Evolutionary conservation across 2,888 invertebrate genomes (phyloP), one percentile per base, ranked within the genome.

Genomic region (Drosophila ochracea): DNA sequence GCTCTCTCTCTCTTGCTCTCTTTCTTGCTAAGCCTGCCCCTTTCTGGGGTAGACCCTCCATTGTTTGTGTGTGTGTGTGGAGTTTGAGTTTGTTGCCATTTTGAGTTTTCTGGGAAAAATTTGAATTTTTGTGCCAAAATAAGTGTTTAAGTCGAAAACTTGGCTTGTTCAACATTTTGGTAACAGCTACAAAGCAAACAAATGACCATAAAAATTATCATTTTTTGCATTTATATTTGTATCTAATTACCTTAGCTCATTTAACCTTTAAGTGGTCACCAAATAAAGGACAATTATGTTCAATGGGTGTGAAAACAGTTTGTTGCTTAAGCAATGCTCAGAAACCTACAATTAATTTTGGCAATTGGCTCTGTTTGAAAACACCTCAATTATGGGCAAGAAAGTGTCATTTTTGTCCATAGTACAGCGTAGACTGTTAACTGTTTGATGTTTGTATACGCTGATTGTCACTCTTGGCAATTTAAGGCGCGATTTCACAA

Each of bases 401-500:
- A n/a, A 31, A 5, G 9, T 9, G n/a, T 1, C 4, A 0, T 5
- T 58, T 21, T 21, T 13, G n/a, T n/a, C 57, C 41, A 58, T 31
- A 31, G 57, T 58, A 6, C 41, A 55, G 39, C 11, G 55, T 13
- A 31, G 35, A 11, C 65, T 68, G 65, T 61, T 58, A 63, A 28
- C 69, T 62, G 54, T 54, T 70, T 16, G 39, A 55, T 55, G 43
- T 30, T 60, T 68, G 53, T 61, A 53, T 41, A 50, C 41, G 52
- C 70, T 74, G 76, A 83, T 86, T 86, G 76, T 75, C 78, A 76
- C 79, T 69, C 61, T 55, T 53, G 43, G 68, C 70, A 83, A 83
- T 79, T 78, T 73, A 73, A 79, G 68, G 72, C 64, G 62, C 64
- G 68, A 63, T 60, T 73, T 68, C 49, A 66, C 65, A 60, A 76